Conservation (phyloP, 2,113 vertebrate genomes). For the Nothobranchius furzeri region DNA sequence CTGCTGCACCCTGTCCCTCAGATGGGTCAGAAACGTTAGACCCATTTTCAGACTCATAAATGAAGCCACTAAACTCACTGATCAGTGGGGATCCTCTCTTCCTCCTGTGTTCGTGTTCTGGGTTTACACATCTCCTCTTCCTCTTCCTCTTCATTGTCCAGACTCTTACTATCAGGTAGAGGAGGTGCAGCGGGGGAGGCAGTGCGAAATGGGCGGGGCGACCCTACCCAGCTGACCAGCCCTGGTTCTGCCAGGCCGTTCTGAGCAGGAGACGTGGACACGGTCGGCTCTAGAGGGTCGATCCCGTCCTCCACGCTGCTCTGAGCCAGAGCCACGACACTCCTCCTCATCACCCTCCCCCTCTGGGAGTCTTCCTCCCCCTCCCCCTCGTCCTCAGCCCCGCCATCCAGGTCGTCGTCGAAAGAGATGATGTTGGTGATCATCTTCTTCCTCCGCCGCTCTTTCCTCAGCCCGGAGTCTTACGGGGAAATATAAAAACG, state of each 20-base stretch:
- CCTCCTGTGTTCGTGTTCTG: constrained; percentile 61
- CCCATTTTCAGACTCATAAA: too few species aligned
- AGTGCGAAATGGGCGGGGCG: constrained; percentile 60
- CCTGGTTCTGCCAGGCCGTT: constrained; percentile 68
- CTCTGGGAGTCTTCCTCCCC: constrained; percentile 61
- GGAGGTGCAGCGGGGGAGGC: constrained; percentile 20
- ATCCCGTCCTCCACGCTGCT: constrained; percentile 71
- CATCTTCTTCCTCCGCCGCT: constrained; percentile 93
- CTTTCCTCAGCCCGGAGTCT: constrained; percentile 89
- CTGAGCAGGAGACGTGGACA: constrained; percentile 51
- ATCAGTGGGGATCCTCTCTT: constrained; percentile 59
- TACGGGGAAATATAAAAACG: constrained; percentile 10
- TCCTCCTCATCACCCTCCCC: constrained; percentile 42
- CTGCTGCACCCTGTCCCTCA: too few species aligned
- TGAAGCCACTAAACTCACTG: constrained; percentile 67
- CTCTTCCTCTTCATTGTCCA: constrained; percentile 80
- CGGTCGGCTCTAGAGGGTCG: constrained; percentile 52
- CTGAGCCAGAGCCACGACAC: constrained; percentile 50
- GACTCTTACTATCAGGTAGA: constrained; percentile 65
- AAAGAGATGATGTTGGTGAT: constrained; percentile 98
- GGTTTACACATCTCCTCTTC: constrained; percentile 76
- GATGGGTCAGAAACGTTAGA: too few species aligned
- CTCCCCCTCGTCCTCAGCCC: constrained; percentile 83
- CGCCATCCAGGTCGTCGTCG: constrained; percentile 85
- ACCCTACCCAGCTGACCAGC: constrained; percentile 70